Evolutionary conservation across 2,888 invertebrate species (phyloP), one percentile per base, ranked within the genome.

Genomic region (Eucera pruinosa): DNA sequence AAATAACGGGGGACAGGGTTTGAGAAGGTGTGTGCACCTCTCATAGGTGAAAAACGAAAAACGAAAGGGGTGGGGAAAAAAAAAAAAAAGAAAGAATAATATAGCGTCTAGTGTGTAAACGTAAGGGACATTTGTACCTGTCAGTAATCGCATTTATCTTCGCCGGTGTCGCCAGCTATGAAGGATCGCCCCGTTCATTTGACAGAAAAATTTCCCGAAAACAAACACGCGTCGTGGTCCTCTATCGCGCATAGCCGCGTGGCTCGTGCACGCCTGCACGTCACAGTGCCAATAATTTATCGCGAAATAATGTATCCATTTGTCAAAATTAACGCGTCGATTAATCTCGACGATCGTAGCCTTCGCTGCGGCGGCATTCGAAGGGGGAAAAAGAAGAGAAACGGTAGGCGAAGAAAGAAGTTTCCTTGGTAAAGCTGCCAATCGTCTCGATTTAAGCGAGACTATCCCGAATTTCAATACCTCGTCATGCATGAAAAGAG

Each of bases 71-170:
- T 13, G 23, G 9, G n/a, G 13, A 0, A 13, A 13, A 5, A 5
- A 0, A 1, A 36, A 4, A 15, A 18, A 11, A 18, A 15, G 13
- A 20, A 47, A 70, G 74, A 78, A 75, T 67, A 45, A 68, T 68
- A 52, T 58, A 54, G 45, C 61, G 57, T 55, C 52, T 70, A 62
- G 55, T 41, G 71, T 70, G 80, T 78, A 83, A 81, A 80, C 64
- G 73, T 75, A 74, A 74, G 64, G 61, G 72, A 75, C 81, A 85
- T 85, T 85, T 85, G 85, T 85, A 81, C 72, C 76, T 80, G 81
- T 83, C 85, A 62, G 70, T 74, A 83, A 71, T 77, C 81, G 71
- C 81, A 85, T 85, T 83, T 81, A 83, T 85, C 85, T 83, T 76
- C 62, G 36, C 55, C 48, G 66, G 52, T 80, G 81, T 83, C 85